A percentile compares a stretch with the other conserved stretches of the same genome.
phyloP scores from a whole-genome alignment of 2,113 vertebrate species.

The Lophotis ruficrista region DNA sequence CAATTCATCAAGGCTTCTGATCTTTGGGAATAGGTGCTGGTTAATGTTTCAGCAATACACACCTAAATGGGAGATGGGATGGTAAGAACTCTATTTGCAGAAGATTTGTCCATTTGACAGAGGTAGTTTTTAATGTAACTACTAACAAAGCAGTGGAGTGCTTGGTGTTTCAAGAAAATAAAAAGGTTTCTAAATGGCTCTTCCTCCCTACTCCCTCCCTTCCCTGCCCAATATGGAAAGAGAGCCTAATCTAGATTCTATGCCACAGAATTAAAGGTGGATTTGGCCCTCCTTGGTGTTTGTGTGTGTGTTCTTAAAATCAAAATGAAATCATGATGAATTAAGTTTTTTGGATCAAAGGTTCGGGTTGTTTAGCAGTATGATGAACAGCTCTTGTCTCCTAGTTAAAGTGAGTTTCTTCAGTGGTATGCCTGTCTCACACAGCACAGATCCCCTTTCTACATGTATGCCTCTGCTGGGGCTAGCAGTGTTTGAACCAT shows the following conservation, averaged over 20 bases:
- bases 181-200: neutral
- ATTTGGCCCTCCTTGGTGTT: neutral
- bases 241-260: neutral
- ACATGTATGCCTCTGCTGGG: fast-evolving
- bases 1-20: neutral
- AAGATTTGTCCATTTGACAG: neutral
- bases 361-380: neutral
- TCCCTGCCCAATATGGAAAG: neutral
- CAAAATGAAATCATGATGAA: neutral
- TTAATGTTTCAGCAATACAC: neutral
- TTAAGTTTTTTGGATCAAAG: neutral
- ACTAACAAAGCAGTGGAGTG: neutral
- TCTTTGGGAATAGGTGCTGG: neutral
- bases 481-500: neutral
- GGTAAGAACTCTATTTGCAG: neutral
- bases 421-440: neutral
- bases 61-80: neutral
- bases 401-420: neutral
- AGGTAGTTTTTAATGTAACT: neutral
- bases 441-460: neutral
- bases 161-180: neutral
- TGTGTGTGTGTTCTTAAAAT: neutral
- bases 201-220: neutral
- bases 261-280: neutral
- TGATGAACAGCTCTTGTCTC: neutral